These are phyloP conservation scores for Leptarthrus brevirostris DNA, from an alignment of 2,888 invertebrate species.

Conservation along the genomic window DNA sequence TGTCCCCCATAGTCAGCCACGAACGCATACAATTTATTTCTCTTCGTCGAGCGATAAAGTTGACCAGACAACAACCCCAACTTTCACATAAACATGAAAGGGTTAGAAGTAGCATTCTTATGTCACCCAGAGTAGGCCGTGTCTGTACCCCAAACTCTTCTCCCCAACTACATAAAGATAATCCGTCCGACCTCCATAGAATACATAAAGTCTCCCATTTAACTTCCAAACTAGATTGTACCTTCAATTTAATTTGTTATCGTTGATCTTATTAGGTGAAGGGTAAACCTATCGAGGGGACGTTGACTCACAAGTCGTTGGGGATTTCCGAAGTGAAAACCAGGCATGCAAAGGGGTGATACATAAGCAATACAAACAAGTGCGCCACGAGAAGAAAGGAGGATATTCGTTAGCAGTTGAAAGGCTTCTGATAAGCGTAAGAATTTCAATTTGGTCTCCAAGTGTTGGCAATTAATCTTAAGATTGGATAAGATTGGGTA, in stretches of 20 bases:
- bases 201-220: slow-evolving; percentile 33
- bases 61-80: slow-evolving; percentile 35
- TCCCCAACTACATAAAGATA: not conserved
- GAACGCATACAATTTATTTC: slow-evolving; percentile 2
- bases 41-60: slow-evolving; percentile 22
- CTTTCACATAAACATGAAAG: slow-evolving; percentile 27
- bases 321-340: not conserved
- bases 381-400: not conserved
- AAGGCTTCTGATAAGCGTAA: slow-evolving; percentile 43
- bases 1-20: not conserved
- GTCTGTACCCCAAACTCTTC: not conserved
- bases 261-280: slow-evolving; percentile 45
- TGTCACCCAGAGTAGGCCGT: slow-evolving; percentile 9
- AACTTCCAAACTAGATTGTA: slow-evolving; percentile 40
- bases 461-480: slow-evolving; percentile 37
- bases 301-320: not conserved
- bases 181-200: slow-evolving; percentile 14
- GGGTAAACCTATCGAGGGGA: slow-evolving; percentile 21
- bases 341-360: not conserved
- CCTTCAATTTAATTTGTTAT: slow-evolving; percentile 48
- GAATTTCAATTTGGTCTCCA: slow-evolving; percentile 44
- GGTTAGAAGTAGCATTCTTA: slow-evolving; percentile 20
- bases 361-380: slow-evolving; percentile 18
- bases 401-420: slow-evolving; percentile 38
- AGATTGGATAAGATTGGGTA: slow-evolving; percentile 40